Conservation (phyloP, 2,888 invertebrate genomes). For the Mythimna pallens region DNA sequence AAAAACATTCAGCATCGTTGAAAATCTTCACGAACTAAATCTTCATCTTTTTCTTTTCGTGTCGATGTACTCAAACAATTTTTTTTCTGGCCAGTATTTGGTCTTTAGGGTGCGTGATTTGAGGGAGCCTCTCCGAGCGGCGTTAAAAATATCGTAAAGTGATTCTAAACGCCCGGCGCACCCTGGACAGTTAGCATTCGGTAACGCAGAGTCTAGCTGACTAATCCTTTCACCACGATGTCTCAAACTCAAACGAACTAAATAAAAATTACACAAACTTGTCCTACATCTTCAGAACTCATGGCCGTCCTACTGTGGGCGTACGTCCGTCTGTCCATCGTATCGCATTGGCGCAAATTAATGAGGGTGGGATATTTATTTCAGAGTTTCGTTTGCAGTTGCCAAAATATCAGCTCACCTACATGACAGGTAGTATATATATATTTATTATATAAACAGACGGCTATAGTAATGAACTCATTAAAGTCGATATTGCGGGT, state of each 20-base stretch:
- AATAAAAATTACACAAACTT: constrained; percentile 15
- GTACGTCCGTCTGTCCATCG: constrained; percentile 81
- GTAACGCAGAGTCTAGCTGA: too few species aligned
- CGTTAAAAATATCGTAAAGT: too few species aligned
- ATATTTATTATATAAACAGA: constrained; percentile 66
- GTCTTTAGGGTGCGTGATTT: too few species aligned
- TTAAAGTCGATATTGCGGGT: constrained; percentile 70
- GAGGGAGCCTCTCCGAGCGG: too few species aligned
- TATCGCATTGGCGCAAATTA: constrained; percentile 89
- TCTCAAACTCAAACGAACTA: background rate
- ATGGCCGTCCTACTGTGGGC: constrained; percentile 73
- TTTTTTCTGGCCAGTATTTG: too few species aligned
- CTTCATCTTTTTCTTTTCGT: too few species aligned
- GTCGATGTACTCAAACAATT: too few species aligned
- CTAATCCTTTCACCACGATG: too few species aligned
- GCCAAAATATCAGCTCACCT: constrained; percentile 79
- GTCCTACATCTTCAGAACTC: constrained; percentile 41
- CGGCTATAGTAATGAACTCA: constrained; percentile 77
- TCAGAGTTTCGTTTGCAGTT: constrained; percentile 81
- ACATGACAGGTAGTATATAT: constrained; percentile 61
- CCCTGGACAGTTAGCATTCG: too few species aligned
- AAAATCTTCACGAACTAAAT: background rate
- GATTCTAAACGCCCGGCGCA: too few species aligned
- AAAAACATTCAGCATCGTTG: background rate
- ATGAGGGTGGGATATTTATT: constrained; percentile 89